Evolutionary conservation across 1,140 invertebrate genomes (phyloP).

Genomic region (Dysdera silvatica): DNA sequence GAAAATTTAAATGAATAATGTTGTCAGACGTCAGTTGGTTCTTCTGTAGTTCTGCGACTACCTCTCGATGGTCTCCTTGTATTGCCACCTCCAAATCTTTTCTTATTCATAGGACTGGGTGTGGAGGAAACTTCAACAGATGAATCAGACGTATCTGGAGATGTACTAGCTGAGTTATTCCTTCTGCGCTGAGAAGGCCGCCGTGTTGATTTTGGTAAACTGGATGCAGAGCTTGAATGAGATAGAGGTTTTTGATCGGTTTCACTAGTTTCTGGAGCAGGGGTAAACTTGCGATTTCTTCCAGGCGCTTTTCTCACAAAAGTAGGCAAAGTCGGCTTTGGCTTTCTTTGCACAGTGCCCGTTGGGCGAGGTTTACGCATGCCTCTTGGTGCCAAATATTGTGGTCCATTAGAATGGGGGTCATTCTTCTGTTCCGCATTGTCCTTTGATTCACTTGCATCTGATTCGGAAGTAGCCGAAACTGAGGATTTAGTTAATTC

Average conservation of each 20-base stretch:
- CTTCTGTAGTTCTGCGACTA: constrained; percentile 11
- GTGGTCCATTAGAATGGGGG: not conserved
- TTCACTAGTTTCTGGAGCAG: not conserved
- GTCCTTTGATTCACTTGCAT: not conserved
- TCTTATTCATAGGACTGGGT: not conserved
- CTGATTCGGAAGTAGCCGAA: not conserved
- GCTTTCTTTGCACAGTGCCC: not conserved
- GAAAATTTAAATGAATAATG: too few relatives aligned
- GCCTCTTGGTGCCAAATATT: constrained; percentile 14
- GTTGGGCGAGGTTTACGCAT: constrained; percentile 16
- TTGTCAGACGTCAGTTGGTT: too few relatives aligned
- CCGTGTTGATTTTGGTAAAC: constrained; percentile 4
- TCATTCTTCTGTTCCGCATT: not conserved
- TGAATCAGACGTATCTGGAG: not conserved
- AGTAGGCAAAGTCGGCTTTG: constrained; percentile 11
- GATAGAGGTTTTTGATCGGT: constrained; percentile 5
- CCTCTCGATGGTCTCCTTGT: constrained; percentile 1
- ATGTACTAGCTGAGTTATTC: not conserved
- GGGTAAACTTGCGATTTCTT: constrained; percentile 2
- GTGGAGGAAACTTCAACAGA: not conserved
- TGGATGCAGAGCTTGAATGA: not conserved
- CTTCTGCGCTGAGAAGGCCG: not conserved
- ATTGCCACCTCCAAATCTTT: constrained; percentile 14
- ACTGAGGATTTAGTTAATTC: constrained; percentile 3
- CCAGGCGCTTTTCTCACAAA: not conserved